Percentiles rank a stretch among this genome's conserved stretches.
phyloP scores from a whole-genome alignment of 2,888 invertebrate species.

The Drosophila nr. perissopoda region DNA sequence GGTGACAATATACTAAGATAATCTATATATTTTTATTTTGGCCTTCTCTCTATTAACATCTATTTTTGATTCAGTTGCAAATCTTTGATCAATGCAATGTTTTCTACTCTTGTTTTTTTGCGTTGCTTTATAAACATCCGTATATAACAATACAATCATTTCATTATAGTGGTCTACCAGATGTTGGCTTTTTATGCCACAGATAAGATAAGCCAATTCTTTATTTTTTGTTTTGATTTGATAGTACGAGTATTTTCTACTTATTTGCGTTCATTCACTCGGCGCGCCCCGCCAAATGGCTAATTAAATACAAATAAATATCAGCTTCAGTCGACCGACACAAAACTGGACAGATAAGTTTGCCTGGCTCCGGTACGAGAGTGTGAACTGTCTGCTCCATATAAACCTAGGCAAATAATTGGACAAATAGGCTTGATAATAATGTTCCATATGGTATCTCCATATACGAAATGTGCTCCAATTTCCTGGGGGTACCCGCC shows the following conservation, averaged over 20 bases:
- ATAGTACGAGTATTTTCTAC: conserved; percentile 33
- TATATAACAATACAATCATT: conserved; percentile 1
- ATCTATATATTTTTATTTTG: neutral
- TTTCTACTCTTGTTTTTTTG: neutral
- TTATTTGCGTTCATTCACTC: conserved; percentile 67
- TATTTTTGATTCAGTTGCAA: conserved; percentile 22
- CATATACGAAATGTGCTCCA: conserved; percentile 42
- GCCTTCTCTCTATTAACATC: conserved; percentile 19
- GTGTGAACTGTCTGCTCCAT: conserved; percentile 12
- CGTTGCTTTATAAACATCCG: neutral
- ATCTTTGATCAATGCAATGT: conserved; percentile 7
- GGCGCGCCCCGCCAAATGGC: conserved; percentile 15
- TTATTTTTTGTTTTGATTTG: conserved; percentile 8
- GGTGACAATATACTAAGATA: neutral
- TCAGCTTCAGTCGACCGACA: conserved; percentile 25
- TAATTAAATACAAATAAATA: conserved; percentile 45
- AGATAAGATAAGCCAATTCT: conserved; percentile 45
- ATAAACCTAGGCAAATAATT: conserved; percentile 33
- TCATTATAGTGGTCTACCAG: conserved; percentile 6
- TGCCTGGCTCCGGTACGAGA: conserved; percentile 4
- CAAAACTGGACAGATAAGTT: conserved; percentile 27
- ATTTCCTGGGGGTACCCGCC: conserved; percentile 46
- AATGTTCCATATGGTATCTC: conserved; percentile 32
- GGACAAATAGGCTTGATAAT: conserved; percentile 17
- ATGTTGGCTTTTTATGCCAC: neutral